Percentiles rank a stretch among this genome's conserved stretches.
Conservation (phyloP, 2,888 invertebrate genomes). For the Scelioninae gen. 1 region DNA sequence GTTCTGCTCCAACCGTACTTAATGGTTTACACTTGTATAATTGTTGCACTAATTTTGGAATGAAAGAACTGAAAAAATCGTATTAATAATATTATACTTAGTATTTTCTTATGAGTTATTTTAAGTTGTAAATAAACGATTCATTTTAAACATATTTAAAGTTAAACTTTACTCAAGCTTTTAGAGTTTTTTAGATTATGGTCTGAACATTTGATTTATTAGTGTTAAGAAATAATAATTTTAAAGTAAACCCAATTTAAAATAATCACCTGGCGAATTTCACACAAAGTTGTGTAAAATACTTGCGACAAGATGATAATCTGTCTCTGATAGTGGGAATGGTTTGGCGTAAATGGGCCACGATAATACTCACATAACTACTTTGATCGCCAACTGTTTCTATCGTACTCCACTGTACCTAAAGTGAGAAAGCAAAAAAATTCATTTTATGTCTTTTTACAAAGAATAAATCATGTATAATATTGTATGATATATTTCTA, state of each 20-base stretch:
- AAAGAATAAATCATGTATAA: no score
- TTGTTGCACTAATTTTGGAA: constrained; percentile 96
- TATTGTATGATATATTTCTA: no score
- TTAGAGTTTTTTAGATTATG: no score
- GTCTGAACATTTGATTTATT: no score
- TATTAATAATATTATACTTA: constrained; percentile 16
- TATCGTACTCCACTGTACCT: constrained; percentile 96
- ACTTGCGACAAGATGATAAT: constrained; percentile 95
- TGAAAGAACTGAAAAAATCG: constrained; percentile 89
- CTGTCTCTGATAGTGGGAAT: constrained; percentile 96
- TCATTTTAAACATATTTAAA: no score
- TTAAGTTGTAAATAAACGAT: no score
- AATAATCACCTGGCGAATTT: constrained; percentile 91
- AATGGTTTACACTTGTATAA: constrained; percentile 96
- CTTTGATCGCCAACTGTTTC: constrained; percentile 99
- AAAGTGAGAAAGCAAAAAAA: no score
- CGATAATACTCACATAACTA: constrained; percentile 95
- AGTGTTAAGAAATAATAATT: no score
- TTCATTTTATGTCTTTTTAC: no score
- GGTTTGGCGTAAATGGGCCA: constrained; percentile 92
- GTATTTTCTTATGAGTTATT: neutral
- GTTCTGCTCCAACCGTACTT: constrained; percentile 88
- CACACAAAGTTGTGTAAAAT: constrained; percentile 96
- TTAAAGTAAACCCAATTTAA: no score
- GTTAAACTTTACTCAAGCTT: no score